These are phyloP conservation scores for Lagopus leucura DNA, from an alignment of 2,113 vertebrate species.

Conservation along the genomic window DNA sequence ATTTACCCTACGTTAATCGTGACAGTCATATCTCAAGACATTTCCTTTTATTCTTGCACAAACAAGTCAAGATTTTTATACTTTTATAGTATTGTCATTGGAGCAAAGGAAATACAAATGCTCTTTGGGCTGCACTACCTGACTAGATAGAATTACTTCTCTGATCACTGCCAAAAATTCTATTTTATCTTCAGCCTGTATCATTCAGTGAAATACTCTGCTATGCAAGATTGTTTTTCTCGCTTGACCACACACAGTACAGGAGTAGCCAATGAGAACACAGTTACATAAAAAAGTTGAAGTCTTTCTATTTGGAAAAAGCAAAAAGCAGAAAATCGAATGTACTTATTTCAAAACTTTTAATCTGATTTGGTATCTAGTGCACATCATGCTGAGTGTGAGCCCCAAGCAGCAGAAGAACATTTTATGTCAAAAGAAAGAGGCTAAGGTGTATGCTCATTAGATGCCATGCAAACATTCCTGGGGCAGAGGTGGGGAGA, in stretches of 20 bases:
- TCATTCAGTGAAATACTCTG: not conserved
- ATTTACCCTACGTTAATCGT: not conserved
- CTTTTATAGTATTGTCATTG: not conserved
- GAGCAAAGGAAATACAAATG: not conserved
- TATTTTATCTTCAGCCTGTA: not conserved
- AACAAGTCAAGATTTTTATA: not conserved
- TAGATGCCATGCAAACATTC: slow-evolving; percentile 32
- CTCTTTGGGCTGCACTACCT: not conserved
- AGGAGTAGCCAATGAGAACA: not conserved
- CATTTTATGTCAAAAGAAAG: not conserved
- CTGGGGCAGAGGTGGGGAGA: not conserved
- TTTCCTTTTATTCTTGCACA: not conserved
- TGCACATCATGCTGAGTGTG: not conserved
- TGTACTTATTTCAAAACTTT: not conserved
- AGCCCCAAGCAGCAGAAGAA: not conserved
- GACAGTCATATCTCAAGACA: not conserved
- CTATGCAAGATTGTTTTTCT: not conserved
- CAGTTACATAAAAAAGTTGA: not conserved
- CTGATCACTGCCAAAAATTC: not conserved
- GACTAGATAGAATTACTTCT: not conserved
- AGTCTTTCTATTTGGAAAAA: not conserved
- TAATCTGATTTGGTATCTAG: not conserved
- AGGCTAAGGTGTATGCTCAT: slow-evolving; percentile 37
- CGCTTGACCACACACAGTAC: not conserved
- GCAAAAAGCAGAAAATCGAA: accelerated